Conservation (phyloP, 2,888 invertebrate species). For the Pterostichus niger region DNA sequence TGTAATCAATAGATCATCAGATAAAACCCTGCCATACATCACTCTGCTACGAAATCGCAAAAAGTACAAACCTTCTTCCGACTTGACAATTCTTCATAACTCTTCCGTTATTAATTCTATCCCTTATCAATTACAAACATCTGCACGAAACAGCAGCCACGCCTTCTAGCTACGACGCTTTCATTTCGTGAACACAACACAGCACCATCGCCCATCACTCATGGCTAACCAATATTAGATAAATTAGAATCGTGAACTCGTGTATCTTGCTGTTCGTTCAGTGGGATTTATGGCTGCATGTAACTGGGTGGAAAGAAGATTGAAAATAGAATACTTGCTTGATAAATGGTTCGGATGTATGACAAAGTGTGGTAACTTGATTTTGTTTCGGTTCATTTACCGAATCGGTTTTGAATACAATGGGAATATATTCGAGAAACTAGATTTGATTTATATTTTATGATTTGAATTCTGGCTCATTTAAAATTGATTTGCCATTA, state of each 20-base stretch:
- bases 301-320: constrained; percentile 35
- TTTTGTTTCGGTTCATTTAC: constrained; percentile 51
- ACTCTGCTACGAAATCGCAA: background rate
- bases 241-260: constrained; percentile 39
- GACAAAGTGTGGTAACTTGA: constrained; percentile 54
- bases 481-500: constrained; percentile 43
- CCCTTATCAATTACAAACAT: constrained; percentile 29
- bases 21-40: constrained; percentile 30
- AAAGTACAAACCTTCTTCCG: constrained; percentile 10
- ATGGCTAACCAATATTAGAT: constrained; percentile 36
- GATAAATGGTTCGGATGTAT: constrained; percentile 45
- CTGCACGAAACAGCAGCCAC: constrained; percentile 1
- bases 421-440: constrained; percentile 21
- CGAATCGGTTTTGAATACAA: constrained; percentile 53
- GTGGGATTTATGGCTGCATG: constrained; percentile 27
- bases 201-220: background rate
- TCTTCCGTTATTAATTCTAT: constrained; percentile 30
- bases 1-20: constrained; percentile 39
- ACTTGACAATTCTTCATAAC: constrained; percentile 41
- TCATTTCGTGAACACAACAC: constrained; percentile 18
- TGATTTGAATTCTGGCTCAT: constrained; percentile 37
- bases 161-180: background rate
- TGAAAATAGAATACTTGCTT: constrained; percentile 47
- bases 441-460: constrained; percentile 50
- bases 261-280: constrained; percentile 41